Evolutionary conservation across 2,888 invertebrate genomes (phyloP), one percentile per base, ranked within the genome.

Genomic region (Amblyjoppa fuscipennis): DNA sequence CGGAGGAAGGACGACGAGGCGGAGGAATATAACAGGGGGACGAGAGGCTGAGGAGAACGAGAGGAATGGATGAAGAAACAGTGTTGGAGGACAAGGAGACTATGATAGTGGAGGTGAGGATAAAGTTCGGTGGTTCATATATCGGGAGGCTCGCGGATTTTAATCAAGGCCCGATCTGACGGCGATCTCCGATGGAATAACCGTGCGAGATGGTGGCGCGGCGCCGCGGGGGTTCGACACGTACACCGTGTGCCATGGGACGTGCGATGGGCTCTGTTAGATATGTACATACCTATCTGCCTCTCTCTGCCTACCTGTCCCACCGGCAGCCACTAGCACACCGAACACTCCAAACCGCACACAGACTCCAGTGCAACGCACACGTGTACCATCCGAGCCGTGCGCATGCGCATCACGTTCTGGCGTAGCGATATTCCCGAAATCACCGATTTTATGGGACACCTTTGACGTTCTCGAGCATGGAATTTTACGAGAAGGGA

Each of bases 171-270:
- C 89, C 92, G 93, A 93, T 93, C 93, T 92, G 93, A 92, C 89
- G 90, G 89, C 90, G 89, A 89, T 89, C 89, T 92, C 90, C 91
- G 91, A 91, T 89, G 92, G 92, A 92, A 93, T 92, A 91, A 90
- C 92, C 84, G 87, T 89, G 92, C 90, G 93, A 92, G 93, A 93
- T 93, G 93, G 93, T 93, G 93, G 92, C 91, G 90, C 89, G 91
- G 90, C 94, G 89, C 94, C 92, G 91, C 93, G 89, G 94, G 93
- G 92, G 93, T 93, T 93, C 93, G 92, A 93, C 93, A 93, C 94
- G 93, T 93, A 93, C 92, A 92, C 90, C 90, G 86, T 81, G 87
- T 89, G 85, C 83, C 85, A 87, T 85, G 85, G 82, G 81, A 78
- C 81, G 64, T 74, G 61, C 83, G 83, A 81, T 82, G 84, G 81